phyloP scores from a whole-genome alignment of 2,113 vertebrate species.

The Dromiciops gliroides region DNA sequence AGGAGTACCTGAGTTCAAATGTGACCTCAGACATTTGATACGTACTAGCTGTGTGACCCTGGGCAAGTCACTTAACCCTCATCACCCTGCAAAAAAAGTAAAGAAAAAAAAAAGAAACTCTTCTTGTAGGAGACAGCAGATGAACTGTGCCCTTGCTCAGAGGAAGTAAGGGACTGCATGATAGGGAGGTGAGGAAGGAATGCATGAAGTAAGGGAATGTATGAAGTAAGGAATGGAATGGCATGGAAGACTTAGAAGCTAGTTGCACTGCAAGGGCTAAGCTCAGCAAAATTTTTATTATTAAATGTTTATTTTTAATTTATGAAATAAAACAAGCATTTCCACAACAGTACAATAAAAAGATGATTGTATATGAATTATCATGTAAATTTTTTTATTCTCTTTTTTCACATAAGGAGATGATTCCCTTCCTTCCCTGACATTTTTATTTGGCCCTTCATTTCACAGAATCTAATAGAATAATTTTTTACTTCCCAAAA shows the following conservation, averaged over 20 bases:
- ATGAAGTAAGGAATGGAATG: background rate
- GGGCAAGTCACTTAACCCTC: too few species aligned
- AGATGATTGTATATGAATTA: too few species aligned
- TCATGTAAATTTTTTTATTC: too few species aligned
- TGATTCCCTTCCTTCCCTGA: background rate
- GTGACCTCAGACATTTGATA: too few species aligned
- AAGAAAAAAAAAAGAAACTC: too few species aligned
- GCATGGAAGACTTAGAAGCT: background rate
- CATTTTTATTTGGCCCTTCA: background rate
- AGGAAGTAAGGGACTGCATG: background rate
- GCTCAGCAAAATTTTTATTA: background rate
- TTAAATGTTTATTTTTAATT: background rate
- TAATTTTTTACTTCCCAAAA: too few species aligned
- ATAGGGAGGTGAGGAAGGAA: background rate
- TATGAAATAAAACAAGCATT: background rate
- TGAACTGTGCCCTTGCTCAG: background rate
- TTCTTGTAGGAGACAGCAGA: background rate
- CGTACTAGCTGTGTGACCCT: too few species aligned
- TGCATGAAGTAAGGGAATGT: background rate
- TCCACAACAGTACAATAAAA: background rate
- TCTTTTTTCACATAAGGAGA: background rate
- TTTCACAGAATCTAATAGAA: background rate
- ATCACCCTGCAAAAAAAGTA: too few species aligned
- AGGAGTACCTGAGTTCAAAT: too few species aligned
- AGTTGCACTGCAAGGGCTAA: background rate